phyloP scores from a whole-genome alignment of 2,113 vertebrate species.

The Phalacrocorax carbo region DNA sequence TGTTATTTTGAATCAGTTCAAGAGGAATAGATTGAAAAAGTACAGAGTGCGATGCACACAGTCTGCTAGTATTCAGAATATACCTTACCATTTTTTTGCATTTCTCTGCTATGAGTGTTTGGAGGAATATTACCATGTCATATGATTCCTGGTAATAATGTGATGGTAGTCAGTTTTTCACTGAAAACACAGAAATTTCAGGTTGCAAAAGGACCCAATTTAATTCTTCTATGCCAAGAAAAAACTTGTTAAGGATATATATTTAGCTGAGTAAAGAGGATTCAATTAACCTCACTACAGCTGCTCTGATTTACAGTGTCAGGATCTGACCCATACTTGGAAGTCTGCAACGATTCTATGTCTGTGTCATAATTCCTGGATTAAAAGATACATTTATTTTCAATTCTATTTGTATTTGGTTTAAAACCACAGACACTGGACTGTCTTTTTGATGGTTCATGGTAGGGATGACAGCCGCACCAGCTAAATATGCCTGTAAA shows the following conservation, averaged over 20 bases:
- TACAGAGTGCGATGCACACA: background rate
- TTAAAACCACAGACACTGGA: background rate
- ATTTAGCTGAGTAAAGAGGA: constrained; percentile 1
- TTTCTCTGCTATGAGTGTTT: background rate
- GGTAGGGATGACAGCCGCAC: background rate
- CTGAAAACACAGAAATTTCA: background rate
- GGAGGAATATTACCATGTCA: background rate
- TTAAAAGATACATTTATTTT: background rate
- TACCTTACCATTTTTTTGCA: background rate
- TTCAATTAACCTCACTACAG: background rate
- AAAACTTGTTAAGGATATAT: background rate
- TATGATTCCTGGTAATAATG: background rate
- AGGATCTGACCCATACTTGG: background rate
- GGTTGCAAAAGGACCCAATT: background rate
- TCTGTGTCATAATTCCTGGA: background rate
- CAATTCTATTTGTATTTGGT: background rate
- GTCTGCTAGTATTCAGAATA: background rate
- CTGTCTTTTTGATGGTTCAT: background rate
- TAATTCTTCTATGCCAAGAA: background rate
- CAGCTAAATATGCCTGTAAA: background rate
- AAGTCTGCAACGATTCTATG: background rate
- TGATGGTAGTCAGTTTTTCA: background rate
- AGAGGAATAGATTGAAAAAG: background rate
- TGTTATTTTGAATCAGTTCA: background rate
- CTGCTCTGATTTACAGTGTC: background rate